Percentiles rank a stretch among this genome's conserved stretches.
phyloP scores from a whole-genome alignment of 2,888 invertebrate species.

The Seira musarum region DNA sequence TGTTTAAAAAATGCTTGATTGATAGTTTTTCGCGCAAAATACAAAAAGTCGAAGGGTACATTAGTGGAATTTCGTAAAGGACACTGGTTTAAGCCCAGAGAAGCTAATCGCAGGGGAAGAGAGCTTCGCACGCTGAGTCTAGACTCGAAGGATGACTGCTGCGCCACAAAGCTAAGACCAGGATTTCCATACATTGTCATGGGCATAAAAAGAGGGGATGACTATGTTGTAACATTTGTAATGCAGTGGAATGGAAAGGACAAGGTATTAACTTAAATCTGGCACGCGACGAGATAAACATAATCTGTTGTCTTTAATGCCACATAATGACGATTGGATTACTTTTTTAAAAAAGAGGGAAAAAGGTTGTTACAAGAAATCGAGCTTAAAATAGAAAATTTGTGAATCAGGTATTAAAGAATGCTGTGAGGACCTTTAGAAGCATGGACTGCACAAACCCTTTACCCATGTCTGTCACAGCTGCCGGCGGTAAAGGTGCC shows the following conservation, averaged over 20 bases:
- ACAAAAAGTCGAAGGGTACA: constrained; percentile 71
- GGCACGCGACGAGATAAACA: background rate
- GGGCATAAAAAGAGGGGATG: constrained; percentile 71
- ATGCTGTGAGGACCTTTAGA: constrained; percentile 72
- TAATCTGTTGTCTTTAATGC: no score
- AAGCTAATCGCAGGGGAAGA: constrained; percentile 69
- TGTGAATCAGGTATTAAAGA: constrained; percentile 71
- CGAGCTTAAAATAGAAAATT: no score
- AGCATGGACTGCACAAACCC: constrained; percentile 73
- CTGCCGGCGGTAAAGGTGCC: constrained; percentile 61
- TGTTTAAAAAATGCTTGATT: constrained; percentile 9
- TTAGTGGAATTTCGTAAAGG: constrained; percentile 72
- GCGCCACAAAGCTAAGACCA: constrained; percentile 71
- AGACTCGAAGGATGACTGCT: constrained; percentile 72
- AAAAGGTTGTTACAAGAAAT: no score
- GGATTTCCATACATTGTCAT: constrained; percentile 72
- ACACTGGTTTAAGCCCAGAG: constrained; percentile 70
- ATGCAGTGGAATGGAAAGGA: constrained; percentile 73
- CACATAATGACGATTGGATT: no score
- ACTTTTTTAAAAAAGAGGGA: no score
- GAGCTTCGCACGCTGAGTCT: constrained; percentile 71
- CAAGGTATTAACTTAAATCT: constrained; percentile 67
- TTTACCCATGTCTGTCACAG: constrained; percentile 69
- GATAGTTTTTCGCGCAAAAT: constrained; percentile 72
- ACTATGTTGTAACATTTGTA: constrained; percentile 72